phyloP scores from a whole-genome alignment of 2,113 vertebrate genomes.

The Hypanus sabinus region DNA sequence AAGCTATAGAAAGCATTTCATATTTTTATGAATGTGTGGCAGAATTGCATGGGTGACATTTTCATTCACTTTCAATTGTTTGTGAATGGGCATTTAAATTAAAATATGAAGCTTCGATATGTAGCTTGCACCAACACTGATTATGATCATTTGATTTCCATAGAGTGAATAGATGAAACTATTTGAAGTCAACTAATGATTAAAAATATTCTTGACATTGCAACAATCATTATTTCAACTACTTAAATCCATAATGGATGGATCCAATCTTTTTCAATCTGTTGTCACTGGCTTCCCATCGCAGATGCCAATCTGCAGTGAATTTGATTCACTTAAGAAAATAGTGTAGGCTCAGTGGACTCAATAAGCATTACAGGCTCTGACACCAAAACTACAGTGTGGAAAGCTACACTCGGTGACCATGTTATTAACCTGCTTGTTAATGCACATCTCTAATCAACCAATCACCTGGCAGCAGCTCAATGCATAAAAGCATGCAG shows the following conservation, averaged over 20 bases:
- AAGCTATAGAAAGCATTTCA: neutral
- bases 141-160: neutral
- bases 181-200: constrained; percentile 15
- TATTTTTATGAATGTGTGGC: neutral
- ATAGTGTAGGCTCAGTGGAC: neutral
- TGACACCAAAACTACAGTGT: neutral
- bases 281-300: neutral
- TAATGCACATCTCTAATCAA: no score
- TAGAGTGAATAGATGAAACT: neutral
- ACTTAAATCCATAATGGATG: neutral
- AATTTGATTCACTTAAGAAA: neutral
- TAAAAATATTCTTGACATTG: neutral
- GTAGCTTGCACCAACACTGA: neutral
- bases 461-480: no score
- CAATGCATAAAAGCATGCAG: no score
- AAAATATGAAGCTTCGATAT: neutral
- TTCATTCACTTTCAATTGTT: constrained; percentile 19
- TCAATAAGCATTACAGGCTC: neutral
- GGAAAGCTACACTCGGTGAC: neutral
- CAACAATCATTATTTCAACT: neutral
- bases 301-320: neutral
- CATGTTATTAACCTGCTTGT: no score
- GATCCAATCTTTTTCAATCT: neutral
- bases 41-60: neutral
- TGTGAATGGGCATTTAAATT: constrained; percentile 11